Base-by-base conservation (phyloP, 2,888 invertebrate species). In the Trisateles emortualis region DNA sequence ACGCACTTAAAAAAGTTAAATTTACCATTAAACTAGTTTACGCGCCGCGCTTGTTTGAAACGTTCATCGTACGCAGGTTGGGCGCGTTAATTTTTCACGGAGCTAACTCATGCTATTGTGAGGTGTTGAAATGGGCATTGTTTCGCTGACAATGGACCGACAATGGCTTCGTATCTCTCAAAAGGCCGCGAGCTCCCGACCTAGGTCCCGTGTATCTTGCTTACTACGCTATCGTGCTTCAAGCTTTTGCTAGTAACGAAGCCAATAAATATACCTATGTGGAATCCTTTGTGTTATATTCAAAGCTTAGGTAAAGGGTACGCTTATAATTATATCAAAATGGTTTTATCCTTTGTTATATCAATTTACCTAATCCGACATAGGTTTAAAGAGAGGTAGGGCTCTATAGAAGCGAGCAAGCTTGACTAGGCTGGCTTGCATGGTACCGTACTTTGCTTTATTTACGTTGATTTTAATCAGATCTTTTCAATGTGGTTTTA, bases 61-160 rank as follows among this genome's bases (percentile, higher is more conserved):
- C 54, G 71, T 68, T 68, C 78, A 73, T 75, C 65, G 72, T 69
- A 81, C 79, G 83, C 80, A 83, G 76, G 72, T 78, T 72, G 73
- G 70, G 73, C 70, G 77, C 78, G 80, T 86, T 82, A 85, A 85
- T 85, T 87, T 87, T 87, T 87, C 84, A 83, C 77, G 71, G 76
- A 79, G 79, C 81, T 79, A 83, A 81, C 84, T 79, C 75, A 71
- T 54, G 71, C 81, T 74, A 83, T 86, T 86, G 86, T 86, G 78
- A 81, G 82, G 86, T 82, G 85, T 84, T 78, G 83, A 79, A 81
- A 82, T 74, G 74, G 73, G 79, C 66, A 84, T 87, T 87, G 86
- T 87, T 81, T 76, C 72, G 47, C 68, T 77, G 78, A 87, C 87
- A 87, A 86, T 85, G 76, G 76, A 47, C 73, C 73, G 66, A 87